Evolutionary conservation across 2,888 invertebrate genomes (phyloP).

Genomic region (Steinernema scapterisci): DNA sequence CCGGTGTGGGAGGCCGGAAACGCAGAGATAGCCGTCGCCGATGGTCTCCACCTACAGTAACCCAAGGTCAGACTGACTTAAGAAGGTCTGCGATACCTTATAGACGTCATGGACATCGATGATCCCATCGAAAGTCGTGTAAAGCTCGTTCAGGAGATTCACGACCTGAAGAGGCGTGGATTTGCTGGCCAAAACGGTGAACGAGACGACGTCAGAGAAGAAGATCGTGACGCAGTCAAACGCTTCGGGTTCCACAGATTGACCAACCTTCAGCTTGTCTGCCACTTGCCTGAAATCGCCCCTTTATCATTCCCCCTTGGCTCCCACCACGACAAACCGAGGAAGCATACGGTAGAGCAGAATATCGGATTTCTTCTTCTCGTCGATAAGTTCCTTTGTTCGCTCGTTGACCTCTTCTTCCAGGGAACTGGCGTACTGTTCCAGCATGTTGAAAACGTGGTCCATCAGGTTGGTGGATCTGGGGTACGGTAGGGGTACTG

Average conservation of each 20-base stretch:
- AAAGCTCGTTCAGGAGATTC: conserved; percentile 60
- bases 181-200: conserved; percentile 56
- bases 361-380: conserved; percentile 61
- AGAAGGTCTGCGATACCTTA: conserved; percentile 50
- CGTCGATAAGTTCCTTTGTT: conserved; percentile 60
- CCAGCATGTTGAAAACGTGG: conserved; percentile 58
- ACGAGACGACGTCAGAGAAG: conserved; percentile 61
- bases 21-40: conserved; percentile 60
- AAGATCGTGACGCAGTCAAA: conserved; percentile 59
- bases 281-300: conserved; percentile 53
- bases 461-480: conserved; percentile 56
- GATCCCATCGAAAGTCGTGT: conserved; percentile 59
- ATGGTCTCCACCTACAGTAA: conserved; percentile 41
- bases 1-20: conserved; percentile 60
- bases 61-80: too few species aligned
- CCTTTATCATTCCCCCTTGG: neutral
- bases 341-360: conserved; percentile 62
- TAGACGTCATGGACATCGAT: conserved; percentile 62
- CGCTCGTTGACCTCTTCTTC: conserved; percentile 59
- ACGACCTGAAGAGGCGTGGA: conserved; percentile 62
- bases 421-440: conserved; percentile 54
- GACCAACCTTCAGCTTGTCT: conserved; percentile 58
- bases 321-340: conserved; percentile 37
- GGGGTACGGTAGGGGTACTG: neutral
- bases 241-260: conserved; percentile 57